Conservation (phyloP, 2,113 vertebrate genomes). For the Sardina pilchardus region DNA sequence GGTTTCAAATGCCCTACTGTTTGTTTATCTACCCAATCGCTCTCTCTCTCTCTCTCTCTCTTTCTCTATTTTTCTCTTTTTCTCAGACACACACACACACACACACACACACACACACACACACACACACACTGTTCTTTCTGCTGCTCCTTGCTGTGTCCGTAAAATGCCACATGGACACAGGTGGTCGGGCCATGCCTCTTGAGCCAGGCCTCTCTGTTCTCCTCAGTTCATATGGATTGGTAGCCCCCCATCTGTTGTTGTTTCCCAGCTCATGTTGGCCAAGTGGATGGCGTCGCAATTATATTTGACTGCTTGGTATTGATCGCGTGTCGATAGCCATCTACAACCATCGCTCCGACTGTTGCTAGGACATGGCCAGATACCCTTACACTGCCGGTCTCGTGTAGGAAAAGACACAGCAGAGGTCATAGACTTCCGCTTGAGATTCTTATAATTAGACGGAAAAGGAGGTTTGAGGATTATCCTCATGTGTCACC, state of each 20-base stretch:
- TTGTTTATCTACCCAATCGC: not conserved
- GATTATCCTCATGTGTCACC: not conserved
- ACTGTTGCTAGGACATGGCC: not conserved
- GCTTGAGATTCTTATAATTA: not conserved
- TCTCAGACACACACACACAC: not conserved
- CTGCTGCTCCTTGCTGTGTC: not conserved
- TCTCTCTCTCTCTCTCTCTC: not conserved
- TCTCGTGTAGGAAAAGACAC: not conserved
- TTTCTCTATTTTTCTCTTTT: not conserved
- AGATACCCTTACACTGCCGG: not conserved
- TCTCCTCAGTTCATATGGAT: not conserved
- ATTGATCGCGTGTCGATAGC: slow-evolving; percentile 40
- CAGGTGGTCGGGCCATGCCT: not conserved
- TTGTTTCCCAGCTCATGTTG: not conserved
- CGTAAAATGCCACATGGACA: not conserved
- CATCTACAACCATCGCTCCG: not conserved
- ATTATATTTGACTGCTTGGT: slow-evolving; percentile 26
- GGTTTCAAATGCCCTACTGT: not conserved
- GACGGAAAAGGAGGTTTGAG: not conserved
- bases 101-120: not conserved
- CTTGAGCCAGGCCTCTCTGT: not conserved
- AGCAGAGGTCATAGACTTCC: not conserved
- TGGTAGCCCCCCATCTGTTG: slow-evolving; percentile 5
- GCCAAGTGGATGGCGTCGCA: not conserved
- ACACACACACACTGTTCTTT: not conserved